Conservation (phyloP, 1,140 invertebrate genomes). For the Penaeus japonicus region DNA sequence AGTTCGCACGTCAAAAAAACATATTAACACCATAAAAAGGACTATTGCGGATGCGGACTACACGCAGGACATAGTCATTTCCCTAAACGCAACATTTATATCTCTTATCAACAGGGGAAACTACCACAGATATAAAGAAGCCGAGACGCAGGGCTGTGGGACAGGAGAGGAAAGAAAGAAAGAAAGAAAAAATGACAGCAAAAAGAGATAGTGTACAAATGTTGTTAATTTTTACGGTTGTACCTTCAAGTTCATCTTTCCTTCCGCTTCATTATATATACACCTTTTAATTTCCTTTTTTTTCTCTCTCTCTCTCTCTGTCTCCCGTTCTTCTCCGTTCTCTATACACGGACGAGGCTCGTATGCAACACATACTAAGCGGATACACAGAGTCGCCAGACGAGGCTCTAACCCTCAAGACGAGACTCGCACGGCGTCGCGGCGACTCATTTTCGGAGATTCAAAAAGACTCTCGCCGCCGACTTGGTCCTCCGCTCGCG, state of each 20-base stretch:
- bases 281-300: too few species aligned
- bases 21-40: neutral
- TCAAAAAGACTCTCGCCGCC: too few species aligned
- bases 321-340: too few species aligned
- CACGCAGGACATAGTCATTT: conserved; percentile 21
- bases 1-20: neutral
- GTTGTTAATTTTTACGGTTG: too few species aligned
- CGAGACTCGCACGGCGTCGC: too few species aligned
- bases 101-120: conserved; percentile 7
- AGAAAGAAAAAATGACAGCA: neutral
- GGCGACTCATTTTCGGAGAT: too few species aligned
- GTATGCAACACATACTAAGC: too few species aligned
- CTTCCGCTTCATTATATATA: neutral
- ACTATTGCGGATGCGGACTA: neutral
- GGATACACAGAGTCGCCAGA: too few species aligned
- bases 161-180: neutral
- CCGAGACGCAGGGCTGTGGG: neutral
- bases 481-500: too few species aligned
- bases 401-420: too few species aligned
- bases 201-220: neutral
- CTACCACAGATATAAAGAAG: conserved; percentile 14
- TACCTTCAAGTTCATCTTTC: neutral
- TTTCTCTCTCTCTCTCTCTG: too few species aligned
- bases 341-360: too few species aligned
- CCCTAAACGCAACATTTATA: conserved; percentile 15